Conservation (phyloP, 2,888 invertebrate species). For the Trichogramma dendrolimi region DNA sequence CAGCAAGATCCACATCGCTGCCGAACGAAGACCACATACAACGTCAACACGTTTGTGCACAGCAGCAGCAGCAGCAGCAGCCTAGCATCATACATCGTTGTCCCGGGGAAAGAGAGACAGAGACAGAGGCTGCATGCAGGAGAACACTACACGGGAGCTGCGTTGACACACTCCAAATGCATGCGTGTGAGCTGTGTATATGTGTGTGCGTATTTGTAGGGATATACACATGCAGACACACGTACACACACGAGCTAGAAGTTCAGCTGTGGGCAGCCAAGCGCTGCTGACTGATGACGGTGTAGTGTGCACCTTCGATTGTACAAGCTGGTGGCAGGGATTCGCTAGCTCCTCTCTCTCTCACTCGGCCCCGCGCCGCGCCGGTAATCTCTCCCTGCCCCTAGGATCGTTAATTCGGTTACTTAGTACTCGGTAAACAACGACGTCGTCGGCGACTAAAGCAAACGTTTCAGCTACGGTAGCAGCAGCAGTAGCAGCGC, state of each 20-base stretch:
- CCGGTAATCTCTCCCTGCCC: constrained; percentile 1
- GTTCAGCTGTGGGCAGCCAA: neutral
- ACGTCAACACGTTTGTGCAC: too few relatives aligned
- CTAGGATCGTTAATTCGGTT: constrained; percentile 13
- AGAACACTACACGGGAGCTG: too few relatives aligned
- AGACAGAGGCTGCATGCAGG: too few relatives aligned
- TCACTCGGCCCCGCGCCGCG: neutral
- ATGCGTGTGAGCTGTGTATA: too few relatives aligned
- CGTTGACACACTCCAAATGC: too few relatives aligned
- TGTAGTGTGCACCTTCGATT: neutral
- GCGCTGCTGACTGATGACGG: neutral
- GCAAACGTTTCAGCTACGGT: neutral
- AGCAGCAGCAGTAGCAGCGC: neutral
- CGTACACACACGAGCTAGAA: neutral
- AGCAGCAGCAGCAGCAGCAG: too few relatives aligned
- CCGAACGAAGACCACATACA: too few relatives aligned
- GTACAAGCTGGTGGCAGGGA: neutral
- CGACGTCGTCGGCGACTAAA: neutral
- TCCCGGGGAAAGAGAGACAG: too few relatives aligned
- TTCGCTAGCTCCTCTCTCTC: constrained; percentile 6
- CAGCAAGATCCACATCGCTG: too few relatives aligned
- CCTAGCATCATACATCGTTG: too few relatives aligned
- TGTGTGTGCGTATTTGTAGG: neutral
- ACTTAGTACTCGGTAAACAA: constrained; percentile 18
- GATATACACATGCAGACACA: neutral